Evolutionary conservation across 1,140 invertebrate species (phyloP).

Genomic region (Drosophila ercepeae): DNA sequence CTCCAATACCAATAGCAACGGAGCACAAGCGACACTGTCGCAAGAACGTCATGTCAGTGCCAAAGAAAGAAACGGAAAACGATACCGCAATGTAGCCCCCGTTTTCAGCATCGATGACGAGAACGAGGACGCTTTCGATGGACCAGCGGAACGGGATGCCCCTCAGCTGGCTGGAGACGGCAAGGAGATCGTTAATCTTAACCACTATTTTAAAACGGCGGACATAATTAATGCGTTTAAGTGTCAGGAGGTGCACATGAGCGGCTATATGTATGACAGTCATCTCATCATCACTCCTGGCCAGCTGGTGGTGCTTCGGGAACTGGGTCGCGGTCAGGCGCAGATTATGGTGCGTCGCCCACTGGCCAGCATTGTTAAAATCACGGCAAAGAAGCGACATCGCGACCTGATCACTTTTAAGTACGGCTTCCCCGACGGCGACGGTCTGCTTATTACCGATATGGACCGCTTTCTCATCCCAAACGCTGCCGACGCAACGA

Average conservation of each 20-base stretch:
- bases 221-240: slow-evolving; percentile 94
- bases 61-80: slow-evolving; percentile 92
- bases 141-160: slow-evolving; percentile 35
- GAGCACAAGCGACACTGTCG: slow-evolving; percentile 75
- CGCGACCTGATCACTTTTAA: slow-evolving; percentile 98
- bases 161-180: slow-evolving; percentile 84
- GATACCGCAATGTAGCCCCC: slow-evolving; percentile 94
- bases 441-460: slow-evolving; percentile 86
- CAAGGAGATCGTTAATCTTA: slow-evolving; percentile 89
- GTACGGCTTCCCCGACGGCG: slow-evolving; percentile 80
- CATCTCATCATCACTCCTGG: slow-evolving; percentile 94
- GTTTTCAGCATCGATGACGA: slow-evolving; percentile 98
- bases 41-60: slow-evolving; percentile 91
- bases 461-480: slow-evolving; percentile 97
- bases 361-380: slow-evolving; percentile 96
- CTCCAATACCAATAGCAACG: slow-evolving; percentile 26
- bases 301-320: slow-evolving; percentile 94
- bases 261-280: slow-evolving; percentile 93
- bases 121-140: slow-evolving; percentile 87
- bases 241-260: slow-evolving; percentile 95
- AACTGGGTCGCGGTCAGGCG: slow-evolving; percentile 90
- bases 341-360: slow-evolving; percentile 93
- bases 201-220: slow-evolving; percentile 91
- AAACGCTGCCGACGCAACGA: slow-evolving; percentile 94
- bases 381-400: slow-evolving; percentile 96